Evolutionary conservation across 53 echinoderm and acorn worm genomes (phyloP), one percentile per base, ranked within the genome.

Genomic region (Echinometra lucunter): DNA sequence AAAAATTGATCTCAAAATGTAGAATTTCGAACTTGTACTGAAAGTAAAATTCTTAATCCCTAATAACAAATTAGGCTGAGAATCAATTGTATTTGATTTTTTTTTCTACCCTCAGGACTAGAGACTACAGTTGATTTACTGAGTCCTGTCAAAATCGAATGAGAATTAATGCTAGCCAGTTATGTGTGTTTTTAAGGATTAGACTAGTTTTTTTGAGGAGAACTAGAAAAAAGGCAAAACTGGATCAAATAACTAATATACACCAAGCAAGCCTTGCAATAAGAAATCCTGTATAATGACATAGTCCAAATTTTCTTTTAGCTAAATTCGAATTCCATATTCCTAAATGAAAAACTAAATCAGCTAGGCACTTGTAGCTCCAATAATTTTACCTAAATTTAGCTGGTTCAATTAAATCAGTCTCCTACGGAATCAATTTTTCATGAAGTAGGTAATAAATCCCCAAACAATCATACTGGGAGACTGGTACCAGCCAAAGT

Each of bases 61-160:
- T 7, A 34, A 70, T 13, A 70, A 70, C 30, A 70, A 70, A 70
- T 70, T 70, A 70, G 70, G 70, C 70, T 70, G 70, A 70, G 70
- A 70, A 70, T 70, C 70, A 70, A 70, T n/a, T n/a, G n/a, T n/a
- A n/a, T n/a, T n/a, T n/a, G n/a, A n/a, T n/a, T n/a, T n/a, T n/a
- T n/a, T n/a, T n/a, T n/a, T n/a, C n/a, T n/a, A n/a, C n/a, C n/a
- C n/a, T n/a, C n/a, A n/a, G n/a, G n/a, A n/a, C n/a, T n/a, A n/a
- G n/a, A n/a, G n/a, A n/a, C n/a, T n/a, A n/a, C n/a, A n/a, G n/a
- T n/a, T n/a, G n/a, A n/a, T n/a, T n/a, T n/a, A n/a, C n/a, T n/a
- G n/a, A n/a, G n/a, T n/a, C n/a, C n/a, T n/a, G n/a, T n/a, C n/a
- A n/a, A n/a, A n/a, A n/a, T n/a, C n/a, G n/a, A n/a, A n/a, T n/a